Evolutionary conservation across 2,797 vertebrate genomes (phyloP), one percentile per base, ranked within the genome.

Genomic region (Chaenodraco wilsoni): DNA sequence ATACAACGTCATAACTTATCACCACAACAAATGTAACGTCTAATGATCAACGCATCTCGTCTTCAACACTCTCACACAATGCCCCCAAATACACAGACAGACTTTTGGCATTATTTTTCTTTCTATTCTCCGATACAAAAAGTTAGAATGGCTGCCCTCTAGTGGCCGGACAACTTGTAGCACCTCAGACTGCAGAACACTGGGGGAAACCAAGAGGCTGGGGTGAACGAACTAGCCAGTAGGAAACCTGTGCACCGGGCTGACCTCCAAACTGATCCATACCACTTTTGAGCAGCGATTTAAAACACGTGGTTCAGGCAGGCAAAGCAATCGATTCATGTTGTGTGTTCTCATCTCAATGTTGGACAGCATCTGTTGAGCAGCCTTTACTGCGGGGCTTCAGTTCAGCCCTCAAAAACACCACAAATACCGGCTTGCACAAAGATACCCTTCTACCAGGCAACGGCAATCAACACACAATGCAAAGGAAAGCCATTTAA

Each of bases 11-110:
- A 87, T 84, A 85, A 88, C 56, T 85, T 79, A 86, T 89, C 87
- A 92, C 84, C 85, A 92, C 88, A 84, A 86, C 76, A 87, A 90
- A 87, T 83, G 80, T 86, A 89, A 92, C 86, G 86, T 59, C 81
- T 79, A 88, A 85, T 78, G 72, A 88, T 84, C 62, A 72, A 86
- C 82, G 79, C 79, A 66, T 49, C 67, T 60, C 14, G 50, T 82
- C 76, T 49, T 73, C 79, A 23, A 17, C 87, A 55, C 69, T 12
- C 65, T 45, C 80, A 61, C 77, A 52, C 64, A 70, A 79, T 62
- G 62, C 51, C 75, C 65, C 57, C 69, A 23, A 17, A 78, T 49
- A 52, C 77, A 83, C 87, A 80, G 19, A 84, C 73, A 84, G 62
- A 82, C 82, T 79, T 88, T 89, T 92, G 92, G 92, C 91, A 79